Conservation (phyloP, 2,113 vertebrate genomes). For the Helogale parvula region DNA sequence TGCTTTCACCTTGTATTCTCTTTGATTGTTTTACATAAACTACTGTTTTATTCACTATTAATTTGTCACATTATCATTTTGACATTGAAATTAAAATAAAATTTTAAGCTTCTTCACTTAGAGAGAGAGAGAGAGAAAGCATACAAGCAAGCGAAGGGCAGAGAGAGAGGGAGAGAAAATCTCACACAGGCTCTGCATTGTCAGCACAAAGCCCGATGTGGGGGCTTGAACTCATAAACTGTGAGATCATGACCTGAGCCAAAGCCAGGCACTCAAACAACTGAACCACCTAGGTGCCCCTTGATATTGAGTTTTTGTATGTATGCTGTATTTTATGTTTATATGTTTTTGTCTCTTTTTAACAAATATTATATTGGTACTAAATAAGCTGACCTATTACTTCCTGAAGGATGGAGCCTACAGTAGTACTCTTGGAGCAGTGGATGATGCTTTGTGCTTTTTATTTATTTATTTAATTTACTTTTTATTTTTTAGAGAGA, state of each 20-base stretch:
- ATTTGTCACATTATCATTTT: not conserved
- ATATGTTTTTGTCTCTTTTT: not conserved
- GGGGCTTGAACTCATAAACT: too few relatives aligned
- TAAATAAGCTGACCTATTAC: not conserved
- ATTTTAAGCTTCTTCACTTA: too few relatives aligned
- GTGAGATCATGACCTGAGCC: too few relatives aligned
- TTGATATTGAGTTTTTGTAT: not conserved
- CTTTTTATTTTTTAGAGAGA: not conserved
- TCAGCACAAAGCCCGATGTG: too few relatives aligned
- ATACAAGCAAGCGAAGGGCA: too few relatives aligned
- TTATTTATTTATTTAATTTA: not conserved
- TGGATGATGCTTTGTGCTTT: not conserved
- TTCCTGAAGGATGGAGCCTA: not conserved
- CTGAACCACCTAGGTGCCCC: too few relatives aligned
- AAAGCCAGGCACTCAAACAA: too few relatives aligned
- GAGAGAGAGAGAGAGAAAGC: too few relatives aligned
- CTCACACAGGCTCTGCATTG: too few relatives aligned
- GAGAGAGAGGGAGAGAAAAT: too few relatives aligned
- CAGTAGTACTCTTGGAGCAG: not conserved
- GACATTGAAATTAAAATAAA: not conserved
- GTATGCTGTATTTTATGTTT: not conserved
- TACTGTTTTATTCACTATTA: not conserved
- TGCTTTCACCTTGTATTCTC: not conserved
- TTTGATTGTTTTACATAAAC: not conserved
- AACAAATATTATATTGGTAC: not conserved